Evolutionary conservation across 2,888 invertebrate genomes (phyloP).

Genomic region (Ennomos fuscantarius): DNA sequence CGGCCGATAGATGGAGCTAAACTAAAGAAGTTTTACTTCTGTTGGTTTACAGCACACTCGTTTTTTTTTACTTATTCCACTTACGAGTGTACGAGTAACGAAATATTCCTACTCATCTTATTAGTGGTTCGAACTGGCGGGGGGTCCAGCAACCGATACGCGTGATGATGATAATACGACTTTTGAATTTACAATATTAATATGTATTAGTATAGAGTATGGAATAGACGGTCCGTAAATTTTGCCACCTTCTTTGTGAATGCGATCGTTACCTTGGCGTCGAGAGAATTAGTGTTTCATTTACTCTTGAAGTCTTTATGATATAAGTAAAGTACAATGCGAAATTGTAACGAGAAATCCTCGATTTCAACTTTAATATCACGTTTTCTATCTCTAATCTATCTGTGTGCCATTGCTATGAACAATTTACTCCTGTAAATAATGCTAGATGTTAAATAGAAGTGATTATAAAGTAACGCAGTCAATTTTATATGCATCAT

Average conservation of each 20-base stretch:
- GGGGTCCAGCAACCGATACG: too few relatives aligned
- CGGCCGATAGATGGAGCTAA: too few relatives aligned
- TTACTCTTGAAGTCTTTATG: slow-evolving; percentile 3
- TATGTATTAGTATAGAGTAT: neutral
- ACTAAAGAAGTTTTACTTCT: too few relatives aligned
- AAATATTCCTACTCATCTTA: too few relatives aligned
- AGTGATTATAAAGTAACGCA: slow-evolving; percentile 66
- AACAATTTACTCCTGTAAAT: slow-evolving; percentile 65
- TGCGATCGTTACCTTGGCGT: neutral
- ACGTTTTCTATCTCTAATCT: slow-evolving; percentile 18
- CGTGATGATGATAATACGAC: too few relatives aligned
- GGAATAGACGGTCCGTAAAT: too few relatives aligned
- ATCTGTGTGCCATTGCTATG: slow-evolving; percentile 69
- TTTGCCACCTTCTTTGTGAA: slow-evolving; percentile 2
- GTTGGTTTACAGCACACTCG: too few relatives aligned
- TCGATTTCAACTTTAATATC: slow-evolving; percentile 1
- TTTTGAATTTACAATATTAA: too few relatives aligned
- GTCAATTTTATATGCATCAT: slow-evolving; percentile 74
- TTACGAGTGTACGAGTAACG: too few relatives aligned
- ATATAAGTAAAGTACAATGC: slow-evolving; percentile 14
- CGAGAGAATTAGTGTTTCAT: slow-evolving; percentile 13
- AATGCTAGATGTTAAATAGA: slow-evolving; percentile 51
- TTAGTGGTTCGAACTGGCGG: too few relatives aligned
- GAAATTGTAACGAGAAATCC: neutral
- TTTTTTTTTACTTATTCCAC: too few relatives aligned